Evolutionary conservation across 2,113 vertebrate species (phyloP), one percentile per base, ranked within the genome.

Genomic region (Drymodes brunneopygia): DNA sequence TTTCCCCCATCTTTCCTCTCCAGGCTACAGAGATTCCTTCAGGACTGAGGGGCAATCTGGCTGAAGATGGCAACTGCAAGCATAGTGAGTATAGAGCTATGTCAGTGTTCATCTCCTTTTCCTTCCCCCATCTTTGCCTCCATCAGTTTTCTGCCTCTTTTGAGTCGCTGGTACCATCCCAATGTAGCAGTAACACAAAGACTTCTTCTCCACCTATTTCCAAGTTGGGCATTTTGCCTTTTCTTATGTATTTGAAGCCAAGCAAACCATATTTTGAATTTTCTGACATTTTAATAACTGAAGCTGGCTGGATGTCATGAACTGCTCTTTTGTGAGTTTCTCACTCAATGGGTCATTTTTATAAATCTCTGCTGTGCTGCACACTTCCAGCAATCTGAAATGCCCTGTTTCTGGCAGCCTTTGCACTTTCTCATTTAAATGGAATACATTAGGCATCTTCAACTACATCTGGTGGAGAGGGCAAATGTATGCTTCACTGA

Each of bases 11-110:
- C 38, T 92, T 61, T 82, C 22, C 38, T 45, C 20, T 81, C 36
- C 66, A 77, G 81, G 28, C 44, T 73, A 45, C 33, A 0, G 58
- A 42, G 24, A 6, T 57, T 81, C 33, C 61, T 64, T 86, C 58
- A 75, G 58, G 61, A 48, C 61, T 7, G 20, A 56, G 40, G 9
- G 33, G 51, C 2, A 1, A 38, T 33, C n/a, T 69, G 62, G 23
- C 36, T 69, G 67, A 85, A 93, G 82, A 97, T 93, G 96, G 40
- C 74, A 64, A 33, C 40, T 82, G 44, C 65, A 24, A 72, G 27
- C 5, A 0, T 11, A 42, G 96, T 96, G 79, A 97, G 96, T 96
- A 91, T n/a, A 85, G 31, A 67, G 13, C 21, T n/a, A 15, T 1
- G 1, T 33, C 19, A 44, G 31, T 87, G 9, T 56, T 67, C 17